Evolutionary conservation across 2,797 vertebrate species (phyloP), one percentile per base, ranked within the genome.

Genomic region (Phrynocephalus guinanensis): DNA sequence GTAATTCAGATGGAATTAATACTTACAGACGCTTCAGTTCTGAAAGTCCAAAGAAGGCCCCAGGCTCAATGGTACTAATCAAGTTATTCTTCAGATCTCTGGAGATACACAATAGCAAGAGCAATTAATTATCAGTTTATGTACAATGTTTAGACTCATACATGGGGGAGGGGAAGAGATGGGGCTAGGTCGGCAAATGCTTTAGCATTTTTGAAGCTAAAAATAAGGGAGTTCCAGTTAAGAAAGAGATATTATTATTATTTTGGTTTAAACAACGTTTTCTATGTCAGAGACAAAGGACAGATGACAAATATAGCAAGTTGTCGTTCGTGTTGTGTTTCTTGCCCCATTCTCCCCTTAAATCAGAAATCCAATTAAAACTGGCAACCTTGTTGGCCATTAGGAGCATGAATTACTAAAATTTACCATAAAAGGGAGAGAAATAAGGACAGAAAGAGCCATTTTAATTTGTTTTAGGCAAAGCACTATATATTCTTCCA

Each of bases 1-100:
- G 81, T 85, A 92, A 91, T 86, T 93, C 91, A 87, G 30, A 91
- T 60, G 90, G 91, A 95, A 94, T 93, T 85, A 95, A 97, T 97
- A 98, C 98, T 98, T 95, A 98, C 98, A 98, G 96, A 94, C 97
- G 97, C 92, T 95, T 98, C 91, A 98, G 96, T 95, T 97, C 97
- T 92, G 97, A 95, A 95, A 99, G 97, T 96, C 98, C 98, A 94
- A 96, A 96, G 94, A 99, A 98, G 80, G 98, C 98, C 92, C 98
- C 98, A n/a, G 97, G 97, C 96, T 98, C 97, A 95, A 99, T 97
- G 87, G 97, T 98, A 95, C 98, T 98, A 95, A 99, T 98, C 96
- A 99, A 97, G 97, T 99, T 99, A 97, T 97, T 98, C 96, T 97
- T 98, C 96, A 99, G 96, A 96, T 98, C 98, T 96, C 98, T 99